Evolutionary conservation across 2,888 invertebrate genomes (phyloP).

Genomic region (Cetonia aurata): DNA sequence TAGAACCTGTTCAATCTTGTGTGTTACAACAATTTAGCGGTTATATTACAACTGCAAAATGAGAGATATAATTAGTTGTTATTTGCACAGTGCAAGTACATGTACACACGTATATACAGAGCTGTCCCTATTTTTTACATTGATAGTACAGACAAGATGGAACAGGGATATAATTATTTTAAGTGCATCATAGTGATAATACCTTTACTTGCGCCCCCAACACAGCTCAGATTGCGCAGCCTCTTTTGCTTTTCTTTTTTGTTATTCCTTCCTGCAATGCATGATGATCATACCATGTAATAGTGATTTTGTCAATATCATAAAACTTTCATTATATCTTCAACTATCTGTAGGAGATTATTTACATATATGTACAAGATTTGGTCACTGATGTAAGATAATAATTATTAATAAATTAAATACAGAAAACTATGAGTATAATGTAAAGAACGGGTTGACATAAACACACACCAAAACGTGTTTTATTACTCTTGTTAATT

Average conservation of each 20-base stretch:
- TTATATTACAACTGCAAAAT: slow-evolving; percentile 32
- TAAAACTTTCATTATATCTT: not conserved
- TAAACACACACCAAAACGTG: no score
- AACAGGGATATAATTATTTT: slow-evolving; percentile 49
- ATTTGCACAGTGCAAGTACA: slow-evolving; percentile 19
- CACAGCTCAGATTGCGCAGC: slow-evolving; percentile 76
- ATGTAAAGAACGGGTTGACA: no score
- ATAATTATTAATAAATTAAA: no score
- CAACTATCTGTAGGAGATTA: no score
- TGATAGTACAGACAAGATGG: slow-evolving; percentile 49
- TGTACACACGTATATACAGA: slow-evolving; percentile 21
- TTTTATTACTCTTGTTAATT: no score
- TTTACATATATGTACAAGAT: no score
- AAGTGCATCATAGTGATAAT: slow-evolving; percentile 56
- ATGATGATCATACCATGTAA: slow-evolving; percentile 56
- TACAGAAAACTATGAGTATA: no score
- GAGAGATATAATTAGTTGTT: slow-evolving; percentile 22
- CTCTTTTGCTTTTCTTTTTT: slow-evolving; percentile 69
- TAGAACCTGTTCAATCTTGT: slow-evolving; percentile 52
- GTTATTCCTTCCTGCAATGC: slow-evolving; percentile 65
- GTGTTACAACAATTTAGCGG: slow-evolving; percentile 43
- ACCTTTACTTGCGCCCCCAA: slow-evolving; percentile 71
- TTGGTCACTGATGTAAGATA: no score
- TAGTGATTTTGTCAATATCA: slow-evolving; percentile 15
- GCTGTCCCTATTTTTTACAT: not conserved